phyloP scores from a whole-genome alignment of 2,888 invertebrate species.

The Phaedon cochleariae region DNA sequence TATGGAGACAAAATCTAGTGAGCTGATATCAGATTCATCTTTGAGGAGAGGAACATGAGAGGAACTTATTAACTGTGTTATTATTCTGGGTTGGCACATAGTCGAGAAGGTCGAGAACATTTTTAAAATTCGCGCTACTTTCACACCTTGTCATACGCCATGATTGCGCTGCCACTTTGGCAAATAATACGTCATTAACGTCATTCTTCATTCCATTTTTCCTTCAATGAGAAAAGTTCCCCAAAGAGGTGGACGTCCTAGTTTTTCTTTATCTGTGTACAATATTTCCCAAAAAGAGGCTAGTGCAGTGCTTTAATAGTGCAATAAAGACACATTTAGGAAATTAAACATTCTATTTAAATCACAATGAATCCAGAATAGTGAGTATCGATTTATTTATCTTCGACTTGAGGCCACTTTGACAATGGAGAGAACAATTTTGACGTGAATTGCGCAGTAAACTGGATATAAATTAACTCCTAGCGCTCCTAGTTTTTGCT shows the following conservation, averaged over 20 bases:
- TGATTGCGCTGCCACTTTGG: slow-evolving; percentile 57
- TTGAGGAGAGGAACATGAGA: too few species aligned
- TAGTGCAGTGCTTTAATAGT: slow-evolving; percentile 44
- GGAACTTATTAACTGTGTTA: too few species aligned
- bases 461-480: not conserved
- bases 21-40: too few species aligned
- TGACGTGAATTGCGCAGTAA: slow-evolving; percentile 52
- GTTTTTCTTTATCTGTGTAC: slow-evolving; percentile 58
- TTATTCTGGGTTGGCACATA: too few species aligned
- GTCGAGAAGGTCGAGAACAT: too few species aligned
- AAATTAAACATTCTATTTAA: slow-evolving; percentile 31
- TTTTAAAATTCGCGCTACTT: too few species aligned
- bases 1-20: too few species aligned
- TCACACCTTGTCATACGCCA: slow-evolving; percentile 10
- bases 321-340: slow-evolving; percentile 39
- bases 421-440: slow-evolving; percentile 51
- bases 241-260: slow-evolving; percentile 58
- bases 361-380: slow-evolving; percentile 81
- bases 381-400: slow-evolving; percentile 70
- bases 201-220: too few species aligned
- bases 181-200: slow-evolving; percentile 50
- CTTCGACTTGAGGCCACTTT: slow-evolving; percentile 45
- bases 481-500: slow-evolving; percentile 17
- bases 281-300: slow-evolving; percentile 46
- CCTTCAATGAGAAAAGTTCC: slow-evolving; percentile 52